Base-by-base conservation (phyloP, 2,888 invertebrate genomes). In the Drosophila pseudotakahashii region DNA sequence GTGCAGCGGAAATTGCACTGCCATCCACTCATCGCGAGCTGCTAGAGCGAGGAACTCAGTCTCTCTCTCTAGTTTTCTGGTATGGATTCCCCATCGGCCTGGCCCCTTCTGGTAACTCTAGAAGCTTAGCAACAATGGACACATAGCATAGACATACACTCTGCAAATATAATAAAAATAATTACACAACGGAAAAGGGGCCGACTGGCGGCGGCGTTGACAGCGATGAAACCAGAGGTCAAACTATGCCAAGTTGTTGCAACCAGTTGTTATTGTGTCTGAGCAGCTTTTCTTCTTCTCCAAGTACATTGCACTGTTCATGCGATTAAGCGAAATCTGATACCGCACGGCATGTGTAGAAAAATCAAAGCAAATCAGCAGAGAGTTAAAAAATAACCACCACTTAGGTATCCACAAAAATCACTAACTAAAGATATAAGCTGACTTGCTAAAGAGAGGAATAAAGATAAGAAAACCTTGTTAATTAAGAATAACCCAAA, bases 271-370 rank as follows among this genome's bases (percentile, higher is more conserved):
- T 16, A 37, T 55, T 32, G 23, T 63, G 51, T 64, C 58, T 52
- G 64, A 39, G 45, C 23, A 41, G 53, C 45, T 45, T 51, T 57
- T 57, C 57, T 37, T 66, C 58, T 52, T 58, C 42, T n/a, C 51
- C 55, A 71, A 71, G 77, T 72, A 70, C 81, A 75, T 67, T 85
- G 82, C 80, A 85, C 76, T 85, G 77, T 84, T 75, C 58, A 78
- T 78, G 83, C 82, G 80, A 81, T 82, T 81, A 77, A 82, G 81
- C 81, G 83, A 80, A 81, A 82, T 81, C 69, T 78, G 82, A 85
- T 82, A 80, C 68, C 66, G 64, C 41, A 34, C 42, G 39, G 11
- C 42, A 36, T 10, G 41, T 54, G 16, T 34, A 47, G n/a, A 41
- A 37, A 48, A 34, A 51, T 41, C 52, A 16, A 57, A 37, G 47